Conservation (phyloP, 2,797 vertebrate genomes). For the Molothrus aeneus region DNA sequence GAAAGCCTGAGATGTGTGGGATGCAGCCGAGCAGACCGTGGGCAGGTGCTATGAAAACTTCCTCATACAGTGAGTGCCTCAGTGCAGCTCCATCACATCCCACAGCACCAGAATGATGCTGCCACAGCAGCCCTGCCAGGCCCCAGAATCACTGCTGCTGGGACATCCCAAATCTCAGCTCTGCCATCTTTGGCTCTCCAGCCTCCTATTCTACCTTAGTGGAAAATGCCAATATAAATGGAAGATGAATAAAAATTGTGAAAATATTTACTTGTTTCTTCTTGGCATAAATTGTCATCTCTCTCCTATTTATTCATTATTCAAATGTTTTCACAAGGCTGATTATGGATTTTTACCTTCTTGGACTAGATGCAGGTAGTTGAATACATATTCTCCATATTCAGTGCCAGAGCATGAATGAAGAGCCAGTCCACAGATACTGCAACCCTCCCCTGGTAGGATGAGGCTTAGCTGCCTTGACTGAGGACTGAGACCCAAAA, state of each 20-base stretch:
- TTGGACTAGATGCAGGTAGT: neutral
- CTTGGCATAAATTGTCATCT: neutral
- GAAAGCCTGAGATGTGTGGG: conserved; percentile 25
- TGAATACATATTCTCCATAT: neutral
- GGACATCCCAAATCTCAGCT: neutral
- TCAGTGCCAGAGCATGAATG: neutral
- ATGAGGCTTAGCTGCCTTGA: neutral
- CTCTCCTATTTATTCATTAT: neutral
- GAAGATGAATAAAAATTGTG: neutral
- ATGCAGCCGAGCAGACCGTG: neutral
- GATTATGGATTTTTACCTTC: neutral
- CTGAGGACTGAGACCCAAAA: neutral
- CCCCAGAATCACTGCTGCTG: neutral
- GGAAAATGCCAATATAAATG: neutral
- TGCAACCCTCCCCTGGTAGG: neutral
- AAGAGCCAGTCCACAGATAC: neutral
- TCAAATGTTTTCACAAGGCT: neutral
- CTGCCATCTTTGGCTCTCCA: neutral
- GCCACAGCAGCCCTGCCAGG: neutral
- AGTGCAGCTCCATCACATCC: neutral
- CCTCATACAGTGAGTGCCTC: neutral
- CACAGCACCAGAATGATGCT: neutral
- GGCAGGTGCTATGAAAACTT: conserved; percentile 58
- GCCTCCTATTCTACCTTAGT: neutral
- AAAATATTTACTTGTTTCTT: neutral